A percentile compares a stretch with the other conserved stretches of the same genome.
Evolutionary conservation across 1,140 invertebrate species (phyloP).

Genomic region (Drosophila baimaii): DNA sequence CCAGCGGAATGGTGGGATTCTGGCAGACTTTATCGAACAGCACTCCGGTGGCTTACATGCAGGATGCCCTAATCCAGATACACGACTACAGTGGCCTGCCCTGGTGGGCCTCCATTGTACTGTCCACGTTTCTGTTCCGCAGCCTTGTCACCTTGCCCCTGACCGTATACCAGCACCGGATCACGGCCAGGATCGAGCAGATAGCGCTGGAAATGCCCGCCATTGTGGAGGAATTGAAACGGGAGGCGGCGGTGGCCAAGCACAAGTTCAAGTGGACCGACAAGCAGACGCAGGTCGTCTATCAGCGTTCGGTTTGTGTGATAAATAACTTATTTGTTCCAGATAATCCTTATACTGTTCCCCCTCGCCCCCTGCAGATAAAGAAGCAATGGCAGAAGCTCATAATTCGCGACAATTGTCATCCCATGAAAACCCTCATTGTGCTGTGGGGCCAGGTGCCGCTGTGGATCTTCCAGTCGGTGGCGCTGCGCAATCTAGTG

Average conservation of each 20-base stretch:
- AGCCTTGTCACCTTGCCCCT: constrained; percentile 90
- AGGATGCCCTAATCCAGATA: constrained; percentile 87
- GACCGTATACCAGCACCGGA: constrained; percentile 88
- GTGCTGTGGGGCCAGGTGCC: constrained; percentile 92
- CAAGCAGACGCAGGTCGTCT: constrained; percentile 87
- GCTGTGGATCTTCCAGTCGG: constrained; percentile 92
- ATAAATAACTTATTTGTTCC: not conserved
- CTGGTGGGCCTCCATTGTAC: constrained; percentile 92
- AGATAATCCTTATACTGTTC: not conserved
- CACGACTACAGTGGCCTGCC: constrained; percentile 90
- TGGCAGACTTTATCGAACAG: constrained; percentile 87
- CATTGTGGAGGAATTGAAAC: constrained; percentile 88
- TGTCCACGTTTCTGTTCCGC: constrained; percentile 89
- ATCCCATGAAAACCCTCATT: constrained; percentile 92
- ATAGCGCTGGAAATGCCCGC: constrained; percentile 89
- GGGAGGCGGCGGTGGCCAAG: constrained; percentile 88
- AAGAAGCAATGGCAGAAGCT: constrained; percentile 90
- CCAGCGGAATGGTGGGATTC: constrained; percentile 61
- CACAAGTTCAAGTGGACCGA: constrained; percentile 89
- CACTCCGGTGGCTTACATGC: constrained; percentile 87
- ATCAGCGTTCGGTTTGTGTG: constrained; percentile 87
- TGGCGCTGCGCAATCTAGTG: constrained; percentile 93
- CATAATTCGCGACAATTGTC: constrained; percentile 93
- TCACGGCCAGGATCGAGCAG: constrained; percentile 90
- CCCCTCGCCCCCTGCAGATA: constrained; percentile 85